phyloP scores from a whole-genome alignment of 2,888 invertebrate genomes.

The Noctua janthina region DNA sequence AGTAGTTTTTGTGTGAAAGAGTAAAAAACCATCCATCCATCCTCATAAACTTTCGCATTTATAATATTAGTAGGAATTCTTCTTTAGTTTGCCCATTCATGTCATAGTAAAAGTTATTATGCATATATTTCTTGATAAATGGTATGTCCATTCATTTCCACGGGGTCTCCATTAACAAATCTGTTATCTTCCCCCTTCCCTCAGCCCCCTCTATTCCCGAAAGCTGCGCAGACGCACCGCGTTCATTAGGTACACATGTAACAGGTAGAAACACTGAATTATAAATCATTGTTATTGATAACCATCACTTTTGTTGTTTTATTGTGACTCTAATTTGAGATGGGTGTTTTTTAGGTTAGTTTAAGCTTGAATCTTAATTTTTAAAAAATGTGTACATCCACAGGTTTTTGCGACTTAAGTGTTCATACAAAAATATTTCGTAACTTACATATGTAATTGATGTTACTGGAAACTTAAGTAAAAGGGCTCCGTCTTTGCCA shows the following conservation, averaged over 20 bases:
- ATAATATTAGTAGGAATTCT: too few relatives aligned
- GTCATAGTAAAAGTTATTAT: not conserved
- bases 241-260: conserved; percentile 60
- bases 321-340: conserved; percentile 5
- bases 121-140: not conserved
- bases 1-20: too few relatives aligned
- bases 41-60: too few relatives aligned
- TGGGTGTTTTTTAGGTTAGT: not conserved
- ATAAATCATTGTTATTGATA: conserved; percentile 59
- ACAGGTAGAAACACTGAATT: conserved; percentile 47
- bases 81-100: not conserved
- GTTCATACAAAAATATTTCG: not conserved
- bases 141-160: conserved; percentile 65
- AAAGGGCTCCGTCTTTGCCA: not conserved
- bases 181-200: conserved; percentile 68
- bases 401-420: not conserved
- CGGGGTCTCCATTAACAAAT: conserved; percentile 68
- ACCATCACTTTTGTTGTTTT: conserved; percentile 33
- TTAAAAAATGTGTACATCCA: not conserved
- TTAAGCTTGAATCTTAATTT: not conserved
- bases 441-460: not conserved
- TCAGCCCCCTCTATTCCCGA: conserved; percentile 11
- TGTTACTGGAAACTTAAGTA: not conserved
- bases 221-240: conserved; percentile 72
- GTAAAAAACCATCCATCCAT: too few relatives aligned